Conservation (phyloP, 2,888 invertebrate genomes). For the Dermolepida albohirtum region DNA sequence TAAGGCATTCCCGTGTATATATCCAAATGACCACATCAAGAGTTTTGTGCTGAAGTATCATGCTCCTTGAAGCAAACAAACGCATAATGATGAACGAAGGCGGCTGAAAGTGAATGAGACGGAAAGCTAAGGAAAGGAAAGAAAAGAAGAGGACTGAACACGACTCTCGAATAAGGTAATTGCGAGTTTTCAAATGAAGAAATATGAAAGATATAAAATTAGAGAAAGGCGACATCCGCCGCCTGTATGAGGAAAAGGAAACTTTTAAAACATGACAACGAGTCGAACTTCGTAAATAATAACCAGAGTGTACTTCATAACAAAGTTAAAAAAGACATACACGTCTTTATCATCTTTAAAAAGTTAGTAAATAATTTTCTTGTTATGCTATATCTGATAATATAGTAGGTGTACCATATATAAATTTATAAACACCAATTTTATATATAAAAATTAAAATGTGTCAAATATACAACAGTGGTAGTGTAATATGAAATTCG, state of each 20-base stretch:
- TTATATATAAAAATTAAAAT: too few relatives aligned
- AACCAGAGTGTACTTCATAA: too few relatives aligned
- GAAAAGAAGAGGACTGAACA: background rate
- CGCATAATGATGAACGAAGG: constrained; percentile 14
- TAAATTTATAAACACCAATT: too few relatives aligned
- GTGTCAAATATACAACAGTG: too few relatives aligned
- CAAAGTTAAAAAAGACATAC: too few relatives aligned
- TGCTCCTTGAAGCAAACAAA: constrained; percentile 2
- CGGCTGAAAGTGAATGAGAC: background rate
- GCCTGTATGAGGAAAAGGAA: constrained; percentile 23
- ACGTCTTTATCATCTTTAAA: too few relatives aligned
- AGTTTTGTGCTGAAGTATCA: constrained; percentile 5
- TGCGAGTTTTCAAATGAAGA: constrained; percentile 60
- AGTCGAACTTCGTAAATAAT: too few relatives aligned
- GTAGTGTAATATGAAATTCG: too few relatives aligned
- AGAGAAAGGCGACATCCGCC: constrained; percentile 56
- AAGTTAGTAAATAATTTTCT: too few relatives aligned
- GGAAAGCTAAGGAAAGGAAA: background rate
- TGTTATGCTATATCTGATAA: too few relatives aligned
- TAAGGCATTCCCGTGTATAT: constrained; percentile 8
- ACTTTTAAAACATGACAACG: background rate
- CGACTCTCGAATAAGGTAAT: background rate
- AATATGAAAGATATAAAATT: constrained; percentile 65
- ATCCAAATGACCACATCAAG: constrained; percentile 14
- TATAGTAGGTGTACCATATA: too few relatives aligned